Conservation (phyloP, 2,113 vertebrate species). For the Trogon melanurus region DNA sequence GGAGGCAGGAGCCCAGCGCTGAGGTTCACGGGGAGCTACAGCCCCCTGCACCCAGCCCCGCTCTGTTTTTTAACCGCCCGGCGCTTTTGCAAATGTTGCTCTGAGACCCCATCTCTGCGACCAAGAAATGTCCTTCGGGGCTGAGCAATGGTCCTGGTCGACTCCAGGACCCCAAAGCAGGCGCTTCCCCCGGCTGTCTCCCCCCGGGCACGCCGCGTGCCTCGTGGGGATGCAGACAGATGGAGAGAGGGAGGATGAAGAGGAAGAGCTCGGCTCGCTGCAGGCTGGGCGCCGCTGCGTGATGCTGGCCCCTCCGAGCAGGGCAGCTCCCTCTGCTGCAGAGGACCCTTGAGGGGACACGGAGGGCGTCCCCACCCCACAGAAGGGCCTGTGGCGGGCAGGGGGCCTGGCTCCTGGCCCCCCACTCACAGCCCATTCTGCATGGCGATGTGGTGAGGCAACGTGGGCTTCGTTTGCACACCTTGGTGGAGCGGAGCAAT, state of each 20-base stretch:
- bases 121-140: rapidly evolving
- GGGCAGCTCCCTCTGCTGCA: not conserved
- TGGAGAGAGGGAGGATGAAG: constrained; percentile 74
- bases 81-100: not conserved
- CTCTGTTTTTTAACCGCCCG: rapidly evolving
- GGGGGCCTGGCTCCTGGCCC: no score
- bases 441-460: not conserved
- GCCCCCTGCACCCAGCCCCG: not conserved
- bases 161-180: not conserved
- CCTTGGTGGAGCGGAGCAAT: rapidly evolving
- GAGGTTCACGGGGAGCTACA: not conserved
- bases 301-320: not conserved
- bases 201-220: not conserved
- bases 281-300: not conserved
- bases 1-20: not conserved
- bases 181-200: not conserved
- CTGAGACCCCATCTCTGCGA: not conserved
- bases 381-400: rapidly evolving
- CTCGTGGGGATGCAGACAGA: constrained; percentile 57
- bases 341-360: not conserved
- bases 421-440: no score
- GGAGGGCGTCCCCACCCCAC: rapidly evolving
- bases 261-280: constrained; percentile 55
- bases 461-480: not conserved
- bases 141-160: not conserved